phyloP scores from a whole-genome alignment of 2,113 vertebrate species.

The Tachysurus fulvidraco region DNA sequence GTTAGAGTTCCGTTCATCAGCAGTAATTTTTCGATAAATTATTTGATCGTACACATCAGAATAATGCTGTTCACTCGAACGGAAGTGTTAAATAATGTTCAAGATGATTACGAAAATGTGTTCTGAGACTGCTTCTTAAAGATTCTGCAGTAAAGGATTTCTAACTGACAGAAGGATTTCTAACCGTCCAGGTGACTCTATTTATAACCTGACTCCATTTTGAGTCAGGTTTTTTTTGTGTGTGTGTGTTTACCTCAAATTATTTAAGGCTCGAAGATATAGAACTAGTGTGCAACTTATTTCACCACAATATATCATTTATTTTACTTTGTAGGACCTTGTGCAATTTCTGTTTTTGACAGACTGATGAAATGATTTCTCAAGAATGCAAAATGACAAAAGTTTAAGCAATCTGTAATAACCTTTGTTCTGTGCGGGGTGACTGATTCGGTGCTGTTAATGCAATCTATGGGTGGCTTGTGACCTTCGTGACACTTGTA shows the following conservation, averaged over 20 bases:
- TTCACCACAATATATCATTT: neutral
- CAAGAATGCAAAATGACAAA: slow-evolving; percentile 3
- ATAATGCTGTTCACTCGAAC: neutral
- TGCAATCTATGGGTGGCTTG: neutral
- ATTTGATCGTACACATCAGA: neutral
- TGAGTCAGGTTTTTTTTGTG: neutral
- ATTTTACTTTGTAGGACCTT: neutral
- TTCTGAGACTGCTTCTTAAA: neutral
- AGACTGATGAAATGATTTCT: slow-evolving; percentile 15
- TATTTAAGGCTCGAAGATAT: neutral
- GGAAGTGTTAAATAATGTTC: neutral
- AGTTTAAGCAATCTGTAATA: neutral
- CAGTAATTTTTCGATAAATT: neutral
- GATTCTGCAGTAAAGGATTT: neutral
- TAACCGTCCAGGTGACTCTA: neutral
- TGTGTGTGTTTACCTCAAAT: neutral
- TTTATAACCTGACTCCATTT: neutral
- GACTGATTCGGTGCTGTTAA: slow-evolving; percentile 21
- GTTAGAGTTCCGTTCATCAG: neutral
- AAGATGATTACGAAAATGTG: neutral
- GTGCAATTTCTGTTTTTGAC: neutral
- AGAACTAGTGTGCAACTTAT: neutral
- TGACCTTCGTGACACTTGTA: slow-evolving; percentile 54
- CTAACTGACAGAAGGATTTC: neutral
- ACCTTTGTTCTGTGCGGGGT: slow-evolving; percentile 61